Conservation (phyloP, 1,140 invertebrate species). For the Campoletis sonorensis region DNA sequence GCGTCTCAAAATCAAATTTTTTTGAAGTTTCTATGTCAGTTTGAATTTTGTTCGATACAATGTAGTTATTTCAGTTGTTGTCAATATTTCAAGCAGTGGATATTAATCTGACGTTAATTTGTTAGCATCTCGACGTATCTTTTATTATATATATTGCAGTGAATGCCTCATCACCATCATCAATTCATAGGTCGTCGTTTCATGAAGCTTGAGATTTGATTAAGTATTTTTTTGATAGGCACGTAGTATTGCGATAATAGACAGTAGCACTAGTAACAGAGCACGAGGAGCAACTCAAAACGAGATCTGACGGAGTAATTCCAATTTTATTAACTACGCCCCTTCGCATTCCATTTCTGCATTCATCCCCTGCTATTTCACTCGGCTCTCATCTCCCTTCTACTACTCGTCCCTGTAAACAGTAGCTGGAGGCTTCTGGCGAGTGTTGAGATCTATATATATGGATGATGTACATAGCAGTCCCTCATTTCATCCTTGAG, state of each 20-base stretch:
- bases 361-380: slow-evolving; percentile 41
- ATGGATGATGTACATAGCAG: slow-evolving; percentile 7
- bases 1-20: too few relatives aligned
- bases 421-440: slow-evolving; percentile 60
- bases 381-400: slow-evolving; percentile 25
- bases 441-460: slow-evolving; percentile 17
- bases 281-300: slow-evolving; percentile 30
- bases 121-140: too few relatives aligned
- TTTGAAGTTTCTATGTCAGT: too few relatives aligned
- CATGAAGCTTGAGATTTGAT: slow-evolving; percentile 24
- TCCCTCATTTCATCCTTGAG: slow-evolving; percentile 34
- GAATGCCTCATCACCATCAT: too few relatives aligned
- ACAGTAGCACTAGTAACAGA: not conserved
- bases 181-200: too few relatives aligned
- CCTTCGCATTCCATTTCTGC: slow-evolving; percentile 45
- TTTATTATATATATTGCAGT: too few relatives aligned
- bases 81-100: too few relatives aligned
- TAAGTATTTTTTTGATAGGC: not conserved
- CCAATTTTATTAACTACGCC: slow-evolving; percentile 54
- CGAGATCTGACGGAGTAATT: slow-evolving; percentile 48
- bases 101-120: too few relatives aligned
- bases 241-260: slow-evolving; percentile 13
- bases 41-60: too few relatives aligned
- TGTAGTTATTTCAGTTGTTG: too few relatives aligned
- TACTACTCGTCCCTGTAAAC: slow-evolving; percentile 33